phyloP scores from a whole-genome alignment of 30 jellyfish, hydroid and myxozoan genomes.

The Aurelia sp. region DNA sequence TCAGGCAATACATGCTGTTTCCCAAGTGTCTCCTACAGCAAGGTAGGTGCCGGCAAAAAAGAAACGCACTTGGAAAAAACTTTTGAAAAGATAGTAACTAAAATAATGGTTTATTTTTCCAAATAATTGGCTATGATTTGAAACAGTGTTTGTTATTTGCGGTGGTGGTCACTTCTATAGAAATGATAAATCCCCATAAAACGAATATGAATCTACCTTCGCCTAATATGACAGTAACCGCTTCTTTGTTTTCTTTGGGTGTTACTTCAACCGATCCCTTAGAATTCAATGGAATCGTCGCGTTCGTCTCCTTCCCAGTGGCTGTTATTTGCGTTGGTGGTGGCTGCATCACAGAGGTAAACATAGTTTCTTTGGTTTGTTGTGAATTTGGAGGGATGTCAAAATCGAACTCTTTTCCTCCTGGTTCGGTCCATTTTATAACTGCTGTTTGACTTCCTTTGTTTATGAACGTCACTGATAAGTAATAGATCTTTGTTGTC shows the following conservation, averaged over 20 bases:
- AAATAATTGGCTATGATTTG: too few species aligned
- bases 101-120: too few species aligned
- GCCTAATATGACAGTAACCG: slow-evolving; percentile 54
- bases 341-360: slow-evolving; percentile 69
- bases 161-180: too few species aligned
- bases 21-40: too few species aligned
- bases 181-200: too few species aligned
- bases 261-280: slow-evolving; percentile 58
- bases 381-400: slow-evolving; percentile 70
- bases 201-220: slow-evolving; percentile 39
- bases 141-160: too few species aligned
- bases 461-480: slow-evolving; percentile 75
- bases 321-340: slow-evolving; percentile 72
- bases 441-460: slow-evolving; percentile 60
- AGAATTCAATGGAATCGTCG: slow-evolving; percentile 61
- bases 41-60: too few species aligned
- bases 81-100: too few species aligned
- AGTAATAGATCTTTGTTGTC: slow-evolving; percentile 74
- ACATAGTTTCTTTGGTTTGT: slow-evolving; percentile 53
- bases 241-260: slow-evolving; percentile 55
- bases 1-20: too few species aligned
- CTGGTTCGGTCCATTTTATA: slow-evolving; percentile 76
- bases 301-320: slow-evolving; percentile 68
- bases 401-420: slow-evolving; percentile 38
- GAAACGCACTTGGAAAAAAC: too few species aligned